Conservation (phyloP, 2,113 vertebrate species). For the Megaleporinus macrocephalus region DNA sequence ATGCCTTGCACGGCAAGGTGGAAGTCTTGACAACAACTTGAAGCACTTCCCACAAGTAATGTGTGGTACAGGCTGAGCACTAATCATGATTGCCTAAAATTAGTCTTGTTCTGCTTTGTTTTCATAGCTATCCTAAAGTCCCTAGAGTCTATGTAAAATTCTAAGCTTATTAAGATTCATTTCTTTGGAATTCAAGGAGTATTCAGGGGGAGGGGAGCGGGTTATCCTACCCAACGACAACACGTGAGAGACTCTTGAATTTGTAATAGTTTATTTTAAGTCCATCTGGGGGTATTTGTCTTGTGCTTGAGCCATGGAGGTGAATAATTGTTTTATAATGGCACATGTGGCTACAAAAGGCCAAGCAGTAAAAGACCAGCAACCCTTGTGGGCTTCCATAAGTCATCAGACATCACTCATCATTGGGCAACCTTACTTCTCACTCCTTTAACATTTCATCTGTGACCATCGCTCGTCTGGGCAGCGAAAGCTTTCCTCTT, state of each 20-base stretch:
- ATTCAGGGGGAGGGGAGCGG: background rate
- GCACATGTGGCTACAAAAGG: constrained; percentile 29
- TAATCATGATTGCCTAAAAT: constrained; percentile 49
- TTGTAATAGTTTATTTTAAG: constrained; percentile 49
- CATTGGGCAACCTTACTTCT: constrained; percentile 16
- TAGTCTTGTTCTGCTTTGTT: constrained; percentile 43
- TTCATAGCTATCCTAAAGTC: constrained; percentile 29
- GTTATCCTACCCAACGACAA: constrained; percentile 3
- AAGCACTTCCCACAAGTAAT: constrained; percentile 37
- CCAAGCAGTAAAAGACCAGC: background rate
- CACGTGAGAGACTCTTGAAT: constrained; percentile 38
- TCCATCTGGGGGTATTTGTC: constrained; percentile 49
- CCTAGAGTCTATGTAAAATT: constrained; percentile 48
- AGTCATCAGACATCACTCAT: constrained; percentile 36
- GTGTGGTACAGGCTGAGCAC: constrained; percentile 3
- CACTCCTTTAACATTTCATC: constrained; percentile 2
- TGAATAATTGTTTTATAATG: constrained; percentile 53
- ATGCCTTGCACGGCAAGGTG: constrained; percentile 27
- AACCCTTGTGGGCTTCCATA: constrained; percentile 27
- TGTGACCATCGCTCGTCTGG: background rate
- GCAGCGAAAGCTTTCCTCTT: constrained; percentile 8
- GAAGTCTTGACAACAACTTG: constrained; percentile 33
- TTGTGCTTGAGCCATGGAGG: constrained; percentile 33
- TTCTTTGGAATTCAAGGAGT: constrained; percentile 49
- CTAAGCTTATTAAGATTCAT: constrained; percentile 58